A percentile compares a stretch with the other conserved stretches of the same genome.
phyloP scores from a whole-genome alignment of 2,888 invertebrate genomes.

The Tholera decimalis region DNA sequence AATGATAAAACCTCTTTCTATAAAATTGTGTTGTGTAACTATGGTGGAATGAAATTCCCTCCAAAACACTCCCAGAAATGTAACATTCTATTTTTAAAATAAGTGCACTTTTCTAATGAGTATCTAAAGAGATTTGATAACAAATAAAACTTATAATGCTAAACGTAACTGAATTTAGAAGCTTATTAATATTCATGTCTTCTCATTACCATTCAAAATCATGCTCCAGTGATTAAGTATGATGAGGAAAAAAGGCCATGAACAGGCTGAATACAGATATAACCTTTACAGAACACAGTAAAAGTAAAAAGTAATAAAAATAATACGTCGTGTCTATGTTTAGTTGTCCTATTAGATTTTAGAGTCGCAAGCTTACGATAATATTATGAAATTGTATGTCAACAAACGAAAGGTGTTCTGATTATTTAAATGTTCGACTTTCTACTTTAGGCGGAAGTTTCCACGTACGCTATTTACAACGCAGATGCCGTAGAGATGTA shows the following conservation, averaged over 20 bases:
- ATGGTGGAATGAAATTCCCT: background rate
- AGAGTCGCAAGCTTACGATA: conserved; percentile 64
- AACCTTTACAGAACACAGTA: conserved; percentile 23
- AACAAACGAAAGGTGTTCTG: conserved; percentile 78
- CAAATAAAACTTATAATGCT: background rate
- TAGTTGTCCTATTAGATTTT: conserved; percentile 25
- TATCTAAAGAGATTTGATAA: background rate
- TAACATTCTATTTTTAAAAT: conserved; percentile 23
- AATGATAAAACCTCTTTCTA: no score
- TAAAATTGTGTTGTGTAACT: background rate
- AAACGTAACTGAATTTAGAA: conserved; percentile 12
- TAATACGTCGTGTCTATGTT: conserved; percentile 34
- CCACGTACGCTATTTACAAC: conserved; percentile 63
- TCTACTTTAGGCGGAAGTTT: conserved; percentile 68
- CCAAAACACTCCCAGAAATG: background rate
- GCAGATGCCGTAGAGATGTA: conserved; percentile 55
- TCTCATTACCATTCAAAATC: conserved; percentile 37
- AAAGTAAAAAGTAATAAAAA: conserved; percentile 47
- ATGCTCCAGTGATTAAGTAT: conserved; percentile 31
- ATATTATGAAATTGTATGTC: conserved; percentile 78
- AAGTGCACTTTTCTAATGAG: background rate
- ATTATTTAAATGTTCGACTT: conserved; percentile 71
- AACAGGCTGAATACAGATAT: conserved; percentile 36
- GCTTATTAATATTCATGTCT: conserved; percentile 17
- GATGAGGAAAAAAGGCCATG: conserved; percentile 37